Percentiles rank a stretch among this genome's conserved stretches.
phyloP scores from a whole-genome alignment of 2,113 vertebrate species.

The Mugil cephalus region DNA sequence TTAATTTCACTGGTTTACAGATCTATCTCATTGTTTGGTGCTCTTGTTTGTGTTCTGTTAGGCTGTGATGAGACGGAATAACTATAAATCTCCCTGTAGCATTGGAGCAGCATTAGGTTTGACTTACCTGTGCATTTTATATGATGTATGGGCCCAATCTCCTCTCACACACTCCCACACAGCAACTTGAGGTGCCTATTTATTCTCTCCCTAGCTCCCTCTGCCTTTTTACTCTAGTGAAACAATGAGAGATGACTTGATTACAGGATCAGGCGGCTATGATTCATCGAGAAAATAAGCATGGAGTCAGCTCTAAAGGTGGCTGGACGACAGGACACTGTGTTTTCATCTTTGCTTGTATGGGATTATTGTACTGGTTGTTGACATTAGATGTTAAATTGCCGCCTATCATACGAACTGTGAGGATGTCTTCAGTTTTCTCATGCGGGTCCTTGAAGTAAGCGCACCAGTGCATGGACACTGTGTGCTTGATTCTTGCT shows the following conservation, averaged over 20 bases:
- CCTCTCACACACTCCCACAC: conserved; percentile 45
- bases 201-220: conserved; percentile 22
- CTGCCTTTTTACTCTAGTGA: conserved; percentile 47
- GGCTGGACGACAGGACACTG: neutral
- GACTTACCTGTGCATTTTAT: conserved; percentile 60
- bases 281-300: conserved; percentile 50
- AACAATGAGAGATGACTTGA: conserved; percentile 56
- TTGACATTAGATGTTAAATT: conserved; percentile 15
- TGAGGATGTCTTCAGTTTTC: neutral
- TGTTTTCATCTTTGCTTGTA: neutral
- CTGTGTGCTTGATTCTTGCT: neutral
- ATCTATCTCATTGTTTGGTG: neutral
- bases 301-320: conserved; percentile 1
- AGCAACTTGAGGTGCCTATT: conserved; percentile 53
- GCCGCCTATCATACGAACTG: neutral
- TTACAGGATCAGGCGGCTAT: conserved; percentile 47
- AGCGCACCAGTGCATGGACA: neutral
- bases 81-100: conserved; percentile 46
- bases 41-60: conserved; percentile 15
- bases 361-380: conserved; percentile 13
- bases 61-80: conserved; percentile 14
- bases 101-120: conserved; percentile 35
- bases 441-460: neutral
- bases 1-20: conserved; percentile 12
- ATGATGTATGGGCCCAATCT: conserved; percentile 60